Conservation (phyloP, 2,797 vertebrate genomes). For the Triplophysa yarkandensis region DNA sequence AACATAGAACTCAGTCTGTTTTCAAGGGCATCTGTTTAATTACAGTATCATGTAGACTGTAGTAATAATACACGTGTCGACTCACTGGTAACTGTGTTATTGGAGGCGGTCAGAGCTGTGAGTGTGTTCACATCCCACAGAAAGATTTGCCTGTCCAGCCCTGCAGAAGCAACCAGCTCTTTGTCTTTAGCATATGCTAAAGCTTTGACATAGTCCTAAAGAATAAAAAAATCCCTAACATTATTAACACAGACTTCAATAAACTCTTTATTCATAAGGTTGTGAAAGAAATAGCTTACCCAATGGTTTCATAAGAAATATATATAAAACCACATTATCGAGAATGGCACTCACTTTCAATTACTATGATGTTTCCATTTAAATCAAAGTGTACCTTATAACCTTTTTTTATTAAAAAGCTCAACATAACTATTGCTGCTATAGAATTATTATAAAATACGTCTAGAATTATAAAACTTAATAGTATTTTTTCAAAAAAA, state of each 20-base stretch:
- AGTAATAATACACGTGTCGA: slow-evolving; percentile 19
- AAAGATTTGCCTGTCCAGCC: slow-evolving; percentile 97
- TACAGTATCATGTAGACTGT: neutral
- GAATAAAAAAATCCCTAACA: slow-evolving; percentile 1
- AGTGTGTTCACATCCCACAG: slow-evolving; percentile 99
- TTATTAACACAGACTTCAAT: slow-evolving; percentile 5
- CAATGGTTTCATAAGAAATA: too few relatives aligned
- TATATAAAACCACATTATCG: too few relatives aligned
- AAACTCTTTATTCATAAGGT: neutral
- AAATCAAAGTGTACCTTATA: too few relatives aligned
- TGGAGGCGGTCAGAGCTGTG: slow-evolving; percentile 97
- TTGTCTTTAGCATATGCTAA: slow-evolving; percentile 98
- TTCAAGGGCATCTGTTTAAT: neutral
- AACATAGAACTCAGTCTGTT: neutral
- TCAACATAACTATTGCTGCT: too few relatives aligned
- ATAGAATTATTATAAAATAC: too few relatives aligned
- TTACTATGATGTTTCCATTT: too few relatives aligned
- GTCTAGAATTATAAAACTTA: too few relatives aligned
- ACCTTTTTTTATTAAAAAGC: too few relatives aligned
- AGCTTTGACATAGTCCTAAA: slow-evolving; percentile 95
- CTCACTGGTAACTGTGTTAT: slow-evolving; percentile 99
- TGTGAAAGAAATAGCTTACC: too few relatives aligned
- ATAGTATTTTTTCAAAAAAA: too few relatives aligned
- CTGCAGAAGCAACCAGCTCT: slow-evolving; percentile 95
- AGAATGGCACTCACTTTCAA: too few relatives aligned